A percentile compares a stretch with the other conserved stretches of the same genome.
phyloP scores from a whole-genome alignment of 1,140 invertebrate genomes.

The Periplaneta americana region DNA sequence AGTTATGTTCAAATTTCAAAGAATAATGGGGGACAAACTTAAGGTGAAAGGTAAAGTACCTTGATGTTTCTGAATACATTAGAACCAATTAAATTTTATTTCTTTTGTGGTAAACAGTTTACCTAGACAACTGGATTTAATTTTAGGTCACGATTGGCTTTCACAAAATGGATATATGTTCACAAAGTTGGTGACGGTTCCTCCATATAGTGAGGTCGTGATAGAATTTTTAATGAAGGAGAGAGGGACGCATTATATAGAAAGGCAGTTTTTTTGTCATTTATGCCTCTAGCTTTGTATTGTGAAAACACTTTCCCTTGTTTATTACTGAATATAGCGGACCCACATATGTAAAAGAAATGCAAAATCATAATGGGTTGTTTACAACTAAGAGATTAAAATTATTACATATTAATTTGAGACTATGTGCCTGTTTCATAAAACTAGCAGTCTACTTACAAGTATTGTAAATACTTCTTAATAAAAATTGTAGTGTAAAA shows the following conservation, averaged over 20 bases:
- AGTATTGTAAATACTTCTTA: no score
- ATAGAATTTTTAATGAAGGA: not conserved
- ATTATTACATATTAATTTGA: not conserved
- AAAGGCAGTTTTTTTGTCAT: not conserved
- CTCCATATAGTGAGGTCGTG: not conserved
- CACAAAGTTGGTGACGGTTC: not conserved
- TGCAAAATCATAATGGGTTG: not conserved
- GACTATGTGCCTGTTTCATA: no score
- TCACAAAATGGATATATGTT: not conserved
- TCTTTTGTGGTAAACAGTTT: not conserved
- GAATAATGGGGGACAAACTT: not conserved
- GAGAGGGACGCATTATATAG: not conserved
- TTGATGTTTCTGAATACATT: not conserved
- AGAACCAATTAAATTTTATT: not conserved
- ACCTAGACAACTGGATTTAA: not conserved
- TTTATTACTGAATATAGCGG: not conserved
- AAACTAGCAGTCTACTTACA: no score
- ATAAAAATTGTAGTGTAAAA: no score
- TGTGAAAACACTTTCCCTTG: not conserved
- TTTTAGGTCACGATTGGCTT: not conserved
- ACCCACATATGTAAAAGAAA: not conserved
- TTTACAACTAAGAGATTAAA: not conserved
- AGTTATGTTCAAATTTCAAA: not conserved
- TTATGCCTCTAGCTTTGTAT: not conserved
- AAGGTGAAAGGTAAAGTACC: not conserved